A percentile compares a stretch with the other conserved stretches of the same genome.
These are phyloP conservation scores for Prionace glauca DNA, from an alignment of 2,797 vertebrate genomes.

Conservation along the genomic window DNA sequence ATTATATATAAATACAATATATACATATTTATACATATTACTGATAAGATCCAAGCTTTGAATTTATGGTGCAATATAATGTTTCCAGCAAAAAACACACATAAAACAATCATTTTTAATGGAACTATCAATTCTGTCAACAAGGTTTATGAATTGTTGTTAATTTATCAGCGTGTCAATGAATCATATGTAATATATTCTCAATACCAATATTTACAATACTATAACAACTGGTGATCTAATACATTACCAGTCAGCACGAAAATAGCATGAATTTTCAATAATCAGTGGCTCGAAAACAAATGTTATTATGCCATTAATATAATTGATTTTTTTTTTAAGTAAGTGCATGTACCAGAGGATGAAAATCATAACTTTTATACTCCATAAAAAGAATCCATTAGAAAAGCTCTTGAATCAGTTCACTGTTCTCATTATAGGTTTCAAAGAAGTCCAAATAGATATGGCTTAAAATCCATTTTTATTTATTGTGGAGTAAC, in stretches of 20 bases:
- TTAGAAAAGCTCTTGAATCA: background rate
- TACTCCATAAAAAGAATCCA: background rate
- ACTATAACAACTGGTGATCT: background rate
- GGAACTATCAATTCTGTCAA: background rate
- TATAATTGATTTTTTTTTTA: slow-evolving; percentile 16
- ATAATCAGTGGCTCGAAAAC: background rate
- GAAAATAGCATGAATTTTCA: slow-evolving; percentile 8
- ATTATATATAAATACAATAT: too few relatives aligned
- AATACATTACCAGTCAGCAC: background rate
- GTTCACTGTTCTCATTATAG: background rate
- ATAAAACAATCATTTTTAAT: background rate
- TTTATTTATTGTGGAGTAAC: background rate
- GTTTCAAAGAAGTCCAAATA: background rate
- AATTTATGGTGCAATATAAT: background rate
- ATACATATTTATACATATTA: background rate
- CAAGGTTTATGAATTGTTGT: background rate
- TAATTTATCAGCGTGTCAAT: background rate
- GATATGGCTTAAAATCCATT: background rate
- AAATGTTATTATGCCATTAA: background rate
- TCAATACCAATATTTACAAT: slow-evolving; percentile 12
- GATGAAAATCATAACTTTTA: background rate
- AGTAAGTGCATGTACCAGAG: slow-evolving; percentile 1
- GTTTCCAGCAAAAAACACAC: background rate
- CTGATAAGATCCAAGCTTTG: background rate
- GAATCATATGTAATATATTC: background rate